phyloP scores from a whole-genome alignment of 2,113 vertebrate genomes.

The Martes martes region DNA sequence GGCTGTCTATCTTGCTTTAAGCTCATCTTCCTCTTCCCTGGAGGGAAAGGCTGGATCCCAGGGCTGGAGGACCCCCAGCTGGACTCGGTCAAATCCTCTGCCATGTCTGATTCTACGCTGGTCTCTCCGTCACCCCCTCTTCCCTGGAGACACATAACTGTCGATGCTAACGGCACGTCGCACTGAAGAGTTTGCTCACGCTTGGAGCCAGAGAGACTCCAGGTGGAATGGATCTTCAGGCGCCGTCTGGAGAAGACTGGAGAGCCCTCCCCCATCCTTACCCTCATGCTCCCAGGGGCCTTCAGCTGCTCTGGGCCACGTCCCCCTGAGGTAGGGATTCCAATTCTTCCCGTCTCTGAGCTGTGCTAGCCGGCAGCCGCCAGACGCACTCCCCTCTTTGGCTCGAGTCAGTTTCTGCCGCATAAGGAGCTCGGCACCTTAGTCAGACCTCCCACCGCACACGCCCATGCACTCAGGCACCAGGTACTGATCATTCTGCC shows the following conservation, averaged over 20 bases:
- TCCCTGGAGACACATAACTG: rapidly evolving
- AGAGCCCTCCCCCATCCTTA: no score
- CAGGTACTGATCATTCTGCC: not conserved
- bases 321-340: not conserved
- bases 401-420: not conserved
- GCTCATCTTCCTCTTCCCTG: not conserved
- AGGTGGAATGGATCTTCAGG: not conserved
- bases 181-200: not conserved
- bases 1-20: not conserved
- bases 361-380: not conserved
- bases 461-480: rapidly evolving
- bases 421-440: no score
- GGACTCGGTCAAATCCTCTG: rapidly evolving
- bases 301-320: no score
- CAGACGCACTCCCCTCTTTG: rapidly evolving
- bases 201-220: not conserved
- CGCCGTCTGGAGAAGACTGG: not conserved
- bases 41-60: not conserved
- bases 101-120: not conserved
- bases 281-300: rapidly evolving
- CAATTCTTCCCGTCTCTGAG: not conserved
- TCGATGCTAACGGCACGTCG: rapidly evolving
- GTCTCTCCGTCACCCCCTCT: rapidly evolving
- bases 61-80: no score
- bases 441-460: rapidly evolving